phyloP scores from a whole-genome alignment of 2,888 invertebrate genomes.

The Neoaliturus tenellus region DNA sequence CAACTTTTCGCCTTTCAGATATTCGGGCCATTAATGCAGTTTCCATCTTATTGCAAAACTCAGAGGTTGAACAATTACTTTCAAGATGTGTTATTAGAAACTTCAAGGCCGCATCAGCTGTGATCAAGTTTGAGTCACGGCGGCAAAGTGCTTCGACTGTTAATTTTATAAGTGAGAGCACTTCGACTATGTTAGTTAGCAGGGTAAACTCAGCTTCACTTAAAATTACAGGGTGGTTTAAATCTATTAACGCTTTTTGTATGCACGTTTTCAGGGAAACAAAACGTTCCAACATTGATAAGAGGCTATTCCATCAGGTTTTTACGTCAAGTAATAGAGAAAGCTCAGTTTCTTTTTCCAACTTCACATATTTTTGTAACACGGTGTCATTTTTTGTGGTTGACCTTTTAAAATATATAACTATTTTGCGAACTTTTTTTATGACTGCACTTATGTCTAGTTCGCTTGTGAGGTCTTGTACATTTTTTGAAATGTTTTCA shows the following conservation, averaged over 20 bases:
- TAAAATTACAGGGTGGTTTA: slow-evolving; percentile 5
- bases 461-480: neutral
- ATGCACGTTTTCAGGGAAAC: slow-evolving; percentile 28
- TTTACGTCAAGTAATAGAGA: slow-evolving; percentile 40
- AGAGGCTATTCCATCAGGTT: slow-evolving; percentile 42
- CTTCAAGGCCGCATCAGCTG: slow-evolving; percentile 31
- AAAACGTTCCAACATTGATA: slow-evolving; percentile 30
- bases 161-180: slow-evolving; percentile 27
- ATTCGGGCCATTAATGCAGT: neutral
- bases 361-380: slow-evolving; percentile 16
- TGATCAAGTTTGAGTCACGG: slow-evolving; percentile 28
- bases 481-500: neutral
- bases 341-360: slow-evolving; percentile 39
- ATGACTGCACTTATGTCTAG: slow-evolving; percentile 13
- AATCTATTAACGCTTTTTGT: slow-evolving; percentile 49
- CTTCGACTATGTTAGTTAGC: neutral
- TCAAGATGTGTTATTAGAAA: slow-evolving; percentile 1
- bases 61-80: neutral
- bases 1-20: slow-evolving; percentile 34
- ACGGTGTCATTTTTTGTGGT: slow-evolving; percentile 22
- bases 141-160: slow-evolving; percentile 49
- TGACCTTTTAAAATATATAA: slow-evolving; percentile 34
- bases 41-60: neutral
- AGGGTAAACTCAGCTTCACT: slow-evolving; percentile 3
- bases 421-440: slow-evolving; percentile 34